A percentile compares a stretch with the other conserved stretches of the same genome.
Evolutionary conservation across 2,888 invertebrate species (phyloP).

Genomic region (Pocota personata): DNA sequence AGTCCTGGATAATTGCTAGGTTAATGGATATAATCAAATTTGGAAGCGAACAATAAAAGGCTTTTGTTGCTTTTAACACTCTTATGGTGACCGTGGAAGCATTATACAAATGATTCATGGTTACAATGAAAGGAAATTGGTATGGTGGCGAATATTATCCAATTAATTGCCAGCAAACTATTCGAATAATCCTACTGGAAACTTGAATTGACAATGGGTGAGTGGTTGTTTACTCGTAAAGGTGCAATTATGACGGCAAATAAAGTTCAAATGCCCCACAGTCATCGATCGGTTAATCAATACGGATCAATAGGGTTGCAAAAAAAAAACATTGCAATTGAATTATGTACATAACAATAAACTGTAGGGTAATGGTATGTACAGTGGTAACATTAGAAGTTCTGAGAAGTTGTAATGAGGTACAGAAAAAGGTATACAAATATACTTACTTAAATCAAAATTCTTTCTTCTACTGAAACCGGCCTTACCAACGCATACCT

Average conservation of each 20-base stretch:
- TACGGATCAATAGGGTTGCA: constrained; percentile 54
- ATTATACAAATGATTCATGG: neutral
- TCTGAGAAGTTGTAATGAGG: neutral
- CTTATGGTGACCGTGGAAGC: neutral
- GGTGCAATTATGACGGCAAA: neutral
- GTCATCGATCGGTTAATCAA: constrained; percentile 58
- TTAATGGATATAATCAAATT: constrained; percentile 52
- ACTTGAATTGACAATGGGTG: neutral
- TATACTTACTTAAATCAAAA: neutral
- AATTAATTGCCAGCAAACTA: neutral
- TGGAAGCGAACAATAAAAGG: constrained; percentile 1
- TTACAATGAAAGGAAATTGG: neutral
- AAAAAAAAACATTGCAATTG: constrained; percentile 38
- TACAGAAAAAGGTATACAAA: no score
- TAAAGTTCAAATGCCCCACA: constrained; percentile 38
- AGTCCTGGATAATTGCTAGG: constrained; percentile 36
- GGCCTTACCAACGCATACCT: no score
- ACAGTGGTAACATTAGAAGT: no score
- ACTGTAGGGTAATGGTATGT: constrained; percentile 24
- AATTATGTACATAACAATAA: constrained; percentile 45
- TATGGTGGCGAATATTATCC: neutral
- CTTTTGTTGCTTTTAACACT: no score
- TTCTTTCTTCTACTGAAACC: no score
- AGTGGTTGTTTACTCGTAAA: neutral
- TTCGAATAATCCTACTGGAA: neutral